A percentile compares a stretch with the other conserved stretches of the same genome.
phyloP scores from a whole-genome alignment of 1,140 invertebrate species.

The Camponotus vicinus region DNA sequence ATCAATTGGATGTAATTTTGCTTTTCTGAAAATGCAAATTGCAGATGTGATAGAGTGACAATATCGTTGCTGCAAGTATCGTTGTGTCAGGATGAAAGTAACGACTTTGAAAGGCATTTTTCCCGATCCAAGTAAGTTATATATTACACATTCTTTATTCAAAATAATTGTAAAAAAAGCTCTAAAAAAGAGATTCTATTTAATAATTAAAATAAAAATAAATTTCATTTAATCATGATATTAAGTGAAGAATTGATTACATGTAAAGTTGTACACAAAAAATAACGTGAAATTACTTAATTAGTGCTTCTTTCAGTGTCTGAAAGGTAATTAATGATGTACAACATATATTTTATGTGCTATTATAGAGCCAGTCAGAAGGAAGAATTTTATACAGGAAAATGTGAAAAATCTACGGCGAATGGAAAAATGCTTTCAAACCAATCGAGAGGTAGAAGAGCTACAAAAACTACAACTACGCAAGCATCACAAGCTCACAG shows the following conservation, averaged over 20 bases:
- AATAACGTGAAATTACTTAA: background rate
- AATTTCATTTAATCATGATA: background rate
- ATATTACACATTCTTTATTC: slow-evolving; percentile 6
- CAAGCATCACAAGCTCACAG: slow-evolving; percentile 58
- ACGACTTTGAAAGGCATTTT: slow-evolving; percentile 83
- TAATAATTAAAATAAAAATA: background rate
- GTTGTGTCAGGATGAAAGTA: slow-evolving; percentile 60
- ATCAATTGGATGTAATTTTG: slow-evolving; percentile 30
- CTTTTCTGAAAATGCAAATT: slow-evolving; percentile 48
- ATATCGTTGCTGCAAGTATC: background rate
- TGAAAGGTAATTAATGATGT: background rate
- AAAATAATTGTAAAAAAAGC: background rate
- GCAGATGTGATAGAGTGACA: background rate
- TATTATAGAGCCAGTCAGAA: slow-evolving; percentile 77
- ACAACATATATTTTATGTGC: background rate
- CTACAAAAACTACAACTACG: slow-evolving; percentile 69
- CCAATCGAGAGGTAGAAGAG: slow-evolving; percentile 70
- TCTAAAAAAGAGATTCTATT: background rate
- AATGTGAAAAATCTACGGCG: slow-evolving; percentile 82
- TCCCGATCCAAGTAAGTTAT: slow-evolving; percentile 81
- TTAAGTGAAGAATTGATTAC: background rate
- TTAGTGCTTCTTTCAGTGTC: background rate
- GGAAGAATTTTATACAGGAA: slow-evolving; percentile 85
- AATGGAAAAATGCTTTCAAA: slow-evolving; percentile 80
- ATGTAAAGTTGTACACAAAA: slow-evolving; percentile 1